Evolutionary conservation across 1,140 invertebrate genomes (phyloP).

Genomic region (Bombus impatiens): DNA sequence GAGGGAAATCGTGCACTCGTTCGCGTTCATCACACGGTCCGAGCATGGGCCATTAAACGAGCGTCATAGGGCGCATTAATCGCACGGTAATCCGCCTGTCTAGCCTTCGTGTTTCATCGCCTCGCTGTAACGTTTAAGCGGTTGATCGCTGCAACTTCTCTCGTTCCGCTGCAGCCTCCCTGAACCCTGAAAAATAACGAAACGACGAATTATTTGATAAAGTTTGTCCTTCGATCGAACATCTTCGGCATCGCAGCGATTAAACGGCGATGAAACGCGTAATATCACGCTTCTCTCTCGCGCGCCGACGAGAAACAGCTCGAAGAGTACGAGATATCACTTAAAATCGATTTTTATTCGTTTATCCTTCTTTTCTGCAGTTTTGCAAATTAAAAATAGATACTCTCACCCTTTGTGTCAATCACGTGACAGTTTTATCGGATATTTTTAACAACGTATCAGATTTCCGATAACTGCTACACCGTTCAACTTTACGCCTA

Average conservation of each 20-base stretch:
- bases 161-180: not conserved
- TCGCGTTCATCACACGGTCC: not conserved
- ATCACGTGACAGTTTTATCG: conserved; percentile 25
- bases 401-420: not conserved
- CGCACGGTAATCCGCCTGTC: conserved; percentile 18
- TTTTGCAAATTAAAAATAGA: not conserved
- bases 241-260: too few relatives aligned
- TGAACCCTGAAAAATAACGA: not conserved
- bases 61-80: conserved; percentile 39
- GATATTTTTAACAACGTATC: conserved; percentile 27
- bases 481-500: conserved; percentile 19
- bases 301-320: too few relatives aligned
- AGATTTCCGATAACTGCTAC: conserved; percentile 31
- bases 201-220: too few relatives aligned
- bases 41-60: conserved; percentile 24
- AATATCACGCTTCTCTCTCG: too few relatives aligned
- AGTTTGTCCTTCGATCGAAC: too few relatives aligned
- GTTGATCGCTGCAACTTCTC: too few relatives aligned
- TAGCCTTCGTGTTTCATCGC: conserved; percentile 2
- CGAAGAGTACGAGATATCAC: not conserved
- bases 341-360: not conserved
- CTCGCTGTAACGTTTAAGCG: too few relatives aligned
- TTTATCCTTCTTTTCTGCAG: not conserved
- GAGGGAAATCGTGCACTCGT: conserved; percentile 28
- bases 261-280: too few relatives aligned